Conservation (phyloP, 1,140 invertebrate species). For the Bombus sibiricus region DNA sequence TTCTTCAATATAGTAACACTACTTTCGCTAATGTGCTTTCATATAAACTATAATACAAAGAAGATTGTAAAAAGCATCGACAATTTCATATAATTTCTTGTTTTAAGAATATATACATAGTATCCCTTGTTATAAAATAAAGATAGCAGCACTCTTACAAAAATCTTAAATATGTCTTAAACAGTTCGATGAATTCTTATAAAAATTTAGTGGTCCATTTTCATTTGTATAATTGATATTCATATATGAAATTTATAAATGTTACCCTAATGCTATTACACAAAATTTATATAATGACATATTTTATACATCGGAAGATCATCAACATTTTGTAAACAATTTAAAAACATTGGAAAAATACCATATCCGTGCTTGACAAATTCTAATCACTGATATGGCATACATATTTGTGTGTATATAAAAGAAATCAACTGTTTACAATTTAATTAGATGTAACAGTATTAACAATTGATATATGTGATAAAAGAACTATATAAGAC, state of each 20-base stretch:
- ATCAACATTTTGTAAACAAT: not conserved
- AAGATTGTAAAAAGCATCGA: slow-evolving; percentile 19
- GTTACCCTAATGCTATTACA: not conserved
- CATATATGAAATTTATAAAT: slow-evolving; percentile 3
- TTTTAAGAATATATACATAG: slow-evolving; percentile 29
- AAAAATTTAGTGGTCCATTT: slow-evolving; percentile 13
- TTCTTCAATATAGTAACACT: slow-evolving; percentile 11
- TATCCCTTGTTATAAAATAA: slow-evolving; percentile 41
- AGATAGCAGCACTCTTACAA: slow-evolving; percentile 37
- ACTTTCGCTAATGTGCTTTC: slow-evolving; percentile 20
- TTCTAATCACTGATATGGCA: not conserved
- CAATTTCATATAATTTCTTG: slow-evolving; percentile 30
- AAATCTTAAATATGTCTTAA: slow-evolving; percentile 24
- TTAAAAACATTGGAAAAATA: not conserved
- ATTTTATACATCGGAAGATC: not conserved
- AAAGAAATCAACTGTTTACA: slow-evolving; percentile 8
- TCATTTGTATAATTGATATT: not conserved
- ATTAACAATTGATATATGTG: slow-evolving; percentile 37
- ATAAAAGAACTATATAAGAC: slow-evolving; percentile 4
- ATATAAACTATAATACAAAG: slow-evolving; percentile 6
- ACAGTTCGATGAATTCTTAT: slow-evolving; percentile 63
- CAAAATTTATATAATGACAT: not conserved
- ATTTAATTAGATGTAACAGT: slow-evolving; percentile 29
- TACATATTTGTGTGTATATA: not conserved
- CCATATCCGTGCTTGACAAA: slow-evolving; percentile 19